Base-by-base conservation (phyloP, 2,888 invertebrate species). In the Prosapia bicincta region DNA sequence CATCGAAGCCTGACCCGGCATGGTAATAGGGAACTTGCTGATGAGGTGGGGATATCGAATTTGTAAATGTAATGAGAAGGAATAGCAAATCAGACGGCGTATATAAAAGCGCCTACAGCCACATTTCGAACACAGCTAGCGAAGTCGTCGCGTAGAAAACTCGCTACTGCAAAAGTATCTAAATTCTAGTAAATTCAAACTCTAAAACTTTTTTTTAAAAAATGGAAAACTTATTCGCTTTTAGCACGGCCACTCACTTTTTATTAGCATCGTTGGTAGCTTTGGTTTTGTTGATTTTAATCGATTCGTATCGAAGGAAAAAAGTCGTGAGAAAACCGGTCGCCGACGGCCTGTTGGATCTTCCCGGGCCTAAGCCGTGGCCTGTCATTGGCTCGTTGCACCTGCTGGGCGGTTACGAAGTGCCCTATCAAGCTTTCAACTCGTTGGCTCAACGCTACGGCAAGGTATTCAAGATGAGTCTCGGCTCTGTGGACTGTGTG, bases 351-450 rank as follows among this genome's bases (percentile, higher is more conserved):
- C 25, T 71, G n/a, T 54, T 68, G 67, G 67, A 70, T 26, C 32
- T 72, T 5, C 89, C 89, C 0, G 86, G 86, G n/a, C 88, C 88
- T 7, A 86, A 85, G 79, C 85, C 86, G 1, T 85, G 87, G 82
- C 90, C 90, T 13, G 83, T 90, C 67, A 84, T 90, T 38, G 90
- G 90, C 23, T 88, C 88, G 72, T 84, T 90, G 13, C 87, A 88
- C 78, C 84, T 88, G 10, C 82, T 90, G 79, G 87, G 86, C 3
- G 87, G 88, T 15, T 88, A 89, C 82, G 87, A 88, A 78, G 86
- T 89, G 1, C 90, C 90, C 0, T 90, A 89, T 82, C 87, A 89
- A 81, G 89, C 88, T 0, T 90, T 90, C 82, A 85, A 84, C 26
- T 85, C 84, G 24, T 83, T 90, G 38, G 86, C 86, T 32, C 84